Base-by-base conservation (phyloP, 2,888 invertebrate genomes). In the Xylota sylvarum region DNA sequence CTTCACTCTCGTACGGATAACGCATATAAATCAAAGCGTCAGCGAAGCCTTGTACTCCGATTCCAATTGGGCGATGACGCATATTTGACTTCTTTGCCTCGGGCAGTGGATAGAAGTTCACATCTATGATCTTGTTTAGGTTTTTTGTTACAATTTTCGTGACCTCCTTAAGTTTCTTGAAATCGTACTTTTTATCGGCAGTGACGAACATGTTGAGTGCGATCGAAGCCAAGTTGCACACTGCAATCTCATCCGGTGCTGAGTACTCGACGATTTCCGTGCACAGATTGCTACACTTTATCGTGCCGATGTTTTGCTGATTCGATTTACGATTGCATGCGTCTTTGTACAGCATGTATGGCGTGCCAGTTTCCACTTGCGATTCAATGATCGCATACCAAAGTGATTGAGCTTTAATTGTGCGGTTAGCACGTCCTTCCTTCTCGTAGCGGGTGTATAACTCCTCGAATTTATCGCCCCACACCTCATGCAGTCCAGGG, bases 181-280 rank as follows among this genome's bases (percentile, higher is more conserved):
- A 99, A 93, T 99, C 97, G 90, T 95, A 99, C 0, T 94, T 95
- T 91, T 95, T 96, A 80, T 96, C 95, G 2, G 94, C 92, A 0
- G 94, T 92, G 0, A 99, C 97, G 93, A 97, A 99, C 96, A 97
- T 97, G 92, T 98, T 98, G 2, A 99, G 94, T 1, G 99, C 99
- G 89, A 99, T 96, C 0, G 99, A 99, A 0, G 99, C 99, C 90
- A 99, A 94, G 93, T 99, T 99, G 92, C 99, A 99, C 0, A 99
- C 99, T 5, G 99, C 99, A 37, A 98, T 95, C 94, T 99, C 99
- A 93, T 98, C 97, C 1, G 95, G 93, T 12, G 97, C 95, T 2
- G 97, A 97, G 92, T 98, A 99, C 92, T 99, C 97, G 0, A 99
- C 95, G 89, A 99, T 97, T 94, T 99, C 99, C 0, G 99, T 99